Evolutionary conservation across 2,113 vertebrate species (phyloP).

Genomic region (Dromaius novaehollandiae): DNA sequence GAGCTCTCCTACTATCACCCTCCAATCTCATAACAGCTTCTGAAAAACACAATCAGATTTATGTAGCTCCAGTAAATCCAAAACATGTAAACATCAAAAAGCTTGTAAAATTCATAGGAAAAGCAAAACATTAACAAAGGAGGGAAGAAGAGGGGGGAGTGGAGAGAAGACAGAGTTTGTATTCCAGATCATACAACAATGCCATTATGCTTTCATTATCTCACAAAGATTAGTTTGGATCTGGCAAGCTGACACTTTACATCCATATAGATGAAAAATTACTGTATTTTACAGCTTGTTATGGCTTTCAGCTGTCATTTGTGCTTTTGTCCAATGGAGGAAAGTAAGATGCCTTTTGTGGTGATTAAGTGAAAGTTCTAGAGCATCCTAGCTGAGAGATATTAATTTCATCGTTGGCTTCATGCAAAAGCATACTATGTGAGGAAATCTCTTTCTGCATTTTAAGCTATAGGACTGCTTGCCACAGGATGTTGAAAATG

Average conservation of each 20-base stretch:
- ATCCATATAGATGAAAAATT: not conserved
- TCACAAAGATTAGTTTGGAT: not conserved
- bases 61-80: not conserved
- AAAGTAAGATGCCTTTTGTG: not conserved
- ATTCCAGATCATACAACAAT: not conserved
- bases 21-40: not conserved
- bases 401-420: not conserved
- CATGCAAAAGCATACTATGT: not conserved
- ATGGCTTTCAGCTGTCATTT: not conserved
- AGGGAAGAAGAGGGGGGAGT: not conserved
- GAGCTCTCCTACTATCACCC: not conserved
- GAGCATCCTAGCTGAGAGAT: not conserved
- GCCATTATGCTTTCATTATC: not conserved
- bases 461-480: not conserved
- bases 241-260: not conserved
- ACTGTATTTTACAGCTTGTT: not conserved
- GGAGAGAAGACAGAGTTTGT: not conserved
- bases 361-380: not conserved
- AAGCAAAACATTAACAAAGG: not conserved
- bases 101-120: not conserved
- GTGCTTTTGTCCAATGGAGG: not conserved
- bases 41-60: accelerated
- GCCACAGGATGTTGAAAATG: not conserved
- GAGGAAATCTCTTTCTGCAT: not conserved
- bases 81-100: not conserved